These are phyloP conservation scores for Montipora capricornis DNA, from an alignment of 64 coral and sea anemone species.

Conservation along the genomic window DNA sequence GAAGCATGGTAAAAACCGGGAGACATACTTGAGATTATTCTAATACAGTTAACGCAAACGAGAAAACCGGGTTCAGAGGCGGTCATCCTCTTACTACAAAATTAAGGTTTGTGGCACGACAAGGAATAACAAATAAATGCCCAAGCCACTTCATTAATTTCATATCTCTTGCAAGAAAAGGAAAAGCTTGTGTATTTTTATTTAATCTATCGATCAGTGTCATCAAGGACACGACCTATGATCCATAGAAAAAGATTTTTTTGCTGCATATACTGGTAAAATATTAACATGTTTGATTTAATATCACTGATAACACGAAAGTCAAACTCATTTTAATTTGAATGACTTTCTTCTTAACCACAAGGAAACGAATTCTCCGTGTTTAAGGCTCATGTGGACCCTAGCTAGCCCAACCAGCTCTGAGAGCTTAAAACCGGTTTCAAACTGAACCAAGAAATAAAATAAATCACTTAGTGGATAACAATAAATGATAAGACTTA, in stretches of 20 bases:
- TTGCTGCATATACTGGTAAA: constrained; percentile 15
- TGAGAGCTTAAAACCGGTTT: background rate
- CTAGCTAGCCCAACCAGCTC: background rate
- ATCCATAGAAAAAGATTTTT: background rate
- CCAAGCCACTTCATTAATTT: constrained; percentile 23
- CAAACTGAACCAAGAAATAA: background rate
- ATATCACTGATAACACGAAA: background rate
- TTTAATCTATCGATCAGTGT: constrained; percentile 28
- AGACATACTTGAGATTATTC: constrained; percentile 2
- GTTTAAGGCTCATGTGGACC: background rate
- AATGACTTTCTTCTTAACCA: constrained; percentile 11
- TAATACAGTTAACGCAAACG: constrained; percentile 36
- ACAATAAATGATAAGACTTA: background rate
- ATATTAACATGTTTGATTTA: constrained; percentile 37
- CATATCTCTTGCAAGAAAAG: background rate
- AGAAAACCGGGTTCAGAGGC: background rate
- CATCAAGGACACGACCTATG: background rate
- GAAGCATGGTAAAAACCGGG: background rate
- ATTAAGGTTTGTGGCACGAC: background rate
- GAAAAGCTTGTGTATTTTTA: background rate
- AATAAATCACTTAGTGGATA: background rate
- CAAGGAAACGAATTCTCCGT: background rate
- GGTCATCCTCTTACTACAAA: constrained; percentile 1
- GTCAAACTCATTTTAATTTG: background rate
- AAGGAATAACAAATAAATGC: background rate